Base-by-base conservation (phyloP, 2,113 vertebrate genomes). In the Lophura nycthemera region DNA sequence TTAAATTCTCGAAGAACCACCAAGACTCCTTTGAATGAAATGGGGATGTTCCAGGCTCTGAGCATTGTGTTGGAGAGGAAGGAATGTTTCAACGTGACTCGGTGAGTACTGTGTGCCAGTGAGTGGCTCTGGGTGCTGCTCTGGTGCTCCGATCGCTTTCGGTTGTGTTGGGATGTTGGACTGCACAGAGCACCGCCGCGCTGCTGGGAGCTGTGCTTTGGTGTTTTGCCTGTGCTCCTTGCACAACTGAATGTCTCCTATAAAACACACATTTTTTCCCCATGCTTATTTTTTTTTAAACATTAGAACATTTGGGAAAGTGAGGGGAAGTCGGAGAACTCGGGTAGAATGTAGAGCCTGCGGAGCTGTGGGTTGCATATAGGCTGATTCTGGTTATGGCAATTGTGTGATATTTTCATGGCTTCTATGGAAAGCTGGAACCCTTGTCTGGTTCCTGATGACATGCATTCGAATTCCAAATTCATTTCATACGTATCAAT, bases 11-110 rank as follows among this genome's bases (percentile, higher is more conserved):
- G 8, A 54, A 85, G 92, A 90, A 45, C 47, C 6, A 11, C 81
- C 90, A 66, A 86, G 73, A 19, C 75, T 95, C 59, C 89, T 85
- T 10, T 91, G 96, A 93, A 85, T 97, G 95, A 90, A 54, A 97
- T 96, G 95, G 91, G 81, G 90, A 89, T 92, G 94, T 86, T 42
- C 74, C 48, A 40, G 2, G 47, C 88, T 83, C 88, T 32, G 74
- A 57, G 12, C 48, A 86, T 92, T 82, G 93, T 92, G 22, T 67
- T 57, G 22, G 29, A 77, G 56, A 91, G 88, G 92, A 77, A 11
- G 91, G 89, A 94, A 72, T 84, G 88, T 90, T 96, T 65, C 30
- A 83, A 61, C 81, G 80, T 19, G 59, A 96, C 96, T 66, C 95
- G 74, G 95, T 96, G 90, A 97, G 91, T 97, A 81, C 11, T 21